Evolutionary conservation across 2,797 vertebrate genomes (phyloP), one percentile per base, ranked within the genome.

Genomic region (Spinus olivaceus): DNA sequence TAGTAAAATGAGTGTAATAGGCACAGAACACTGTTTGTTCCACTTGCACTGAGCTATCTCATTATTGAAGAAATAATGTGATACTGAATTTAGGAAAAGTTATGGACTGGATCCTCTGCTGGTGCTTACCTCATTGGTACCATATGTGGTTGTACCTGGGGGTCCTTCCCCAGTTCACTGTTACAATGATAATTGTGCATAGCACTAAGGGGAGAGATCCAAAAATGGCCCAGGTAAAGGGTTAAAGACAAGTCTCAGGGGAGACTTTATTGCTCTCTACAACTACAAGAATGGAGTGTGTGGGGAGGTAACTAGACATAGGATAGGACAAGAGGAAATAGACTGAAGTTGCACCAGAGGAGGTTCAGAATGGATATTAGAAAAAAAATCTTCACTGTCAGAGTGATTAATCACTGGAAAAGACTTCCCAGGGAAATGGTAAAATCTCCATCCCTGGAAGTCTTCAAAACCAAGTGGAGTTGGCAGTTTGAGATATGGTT

Each of bases 401-500:
- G 50, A 37, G 20, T 18, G 14, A 35, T 37, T 63, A 42, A 63
- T 17, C 23, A 30, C 22, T 50, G 17, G 20, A 64, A 57, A 7
- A 39, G 28, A 21, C 2, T 50, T 30, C 17, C 10, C 24, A 37
- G 8, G 8, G 27, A 50, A 50, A 14, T 2, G 4, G 10, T 32
- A 8, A 21, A 25, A 27, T 33, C 50, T 32, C 12, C 10, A 16
- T 23, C 17, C 12, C n/a, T 23, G 44, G 12, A 64, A 76, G 12
- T 27, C 28, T 70, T 57, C 28, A 46, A 30, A 57, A 57, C 20
- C 9, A 44, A 46, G 44, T 20, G 25, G 37, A 50, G 2, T 4
- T 16, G 44, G 18, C 10, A 46, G 7, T 32, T 41, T 46, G 12
- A 0, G 0, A 8, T 33, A 27, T 9, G 21, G 24, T 77, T 71